Conservation (phyloP, 2,888 invertebrate species). For the Macrophya alboannulata region DNA sequence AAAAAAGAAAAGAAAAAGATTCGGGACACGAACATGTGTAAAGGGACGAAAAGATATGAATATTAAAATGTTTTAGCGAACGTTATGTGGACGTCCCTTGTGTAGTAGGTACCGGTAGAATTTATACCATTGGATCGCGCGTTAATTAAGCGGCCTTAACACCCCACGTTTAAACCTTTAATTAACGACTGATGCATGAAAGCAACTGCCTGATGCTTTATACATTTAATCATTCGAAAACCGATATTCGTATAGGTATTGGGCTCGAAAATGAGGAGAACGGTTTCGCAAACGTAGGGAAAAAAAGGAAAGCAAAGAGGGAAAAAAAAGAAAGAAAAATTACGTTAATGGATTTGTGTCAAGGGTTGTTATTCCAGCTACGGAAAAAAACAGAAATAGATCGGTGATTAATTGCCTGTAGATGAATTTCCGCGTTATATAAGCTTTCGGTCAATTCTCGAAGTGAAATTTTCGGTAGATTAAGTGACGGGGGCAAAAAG, state of each 20-base stretch:
- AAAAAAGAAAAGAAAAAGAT: background rate
- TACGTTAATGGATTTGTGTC: background rate
- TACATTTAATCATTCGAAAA: background rate
- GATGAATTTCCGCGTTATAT: background rate
- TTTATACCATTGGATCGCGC: constrained; percentile 5
- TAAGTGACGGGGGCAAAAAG: background rate
- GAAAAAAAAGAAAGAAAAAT: background rate
- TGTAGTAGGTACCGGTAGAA: background rate
- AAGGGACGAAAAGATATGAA: background rate
- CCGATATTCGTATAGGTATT: background rate
- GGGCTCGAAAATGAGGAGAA: background rate
- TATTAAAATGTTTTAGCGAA: background rate
- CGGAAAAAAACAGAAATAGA: background rate
- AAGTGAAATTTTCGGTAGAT: background rate
- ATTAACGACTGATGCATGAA: background rate
- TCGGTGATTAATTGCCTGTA: constrained; percentile 5
- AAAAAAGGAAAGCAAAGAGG: background rate
- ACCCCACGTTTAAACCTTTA: constrained; percentile 12
- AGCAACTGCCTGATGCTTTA: background rate
- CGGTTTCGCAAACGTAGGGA: background rate
- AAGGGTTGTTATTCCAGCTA: background rate
- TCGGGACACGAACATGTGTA: background rate
- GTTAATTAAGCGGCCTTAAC: constrained; percentile 10
- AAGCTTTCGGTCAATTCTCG: background rate
- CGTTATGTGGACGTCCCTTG: background rate